Evolutionary conservation across 1,140 invertebrate genomes (phyloP).

Genomic region (Radopholus similis): DNA sequence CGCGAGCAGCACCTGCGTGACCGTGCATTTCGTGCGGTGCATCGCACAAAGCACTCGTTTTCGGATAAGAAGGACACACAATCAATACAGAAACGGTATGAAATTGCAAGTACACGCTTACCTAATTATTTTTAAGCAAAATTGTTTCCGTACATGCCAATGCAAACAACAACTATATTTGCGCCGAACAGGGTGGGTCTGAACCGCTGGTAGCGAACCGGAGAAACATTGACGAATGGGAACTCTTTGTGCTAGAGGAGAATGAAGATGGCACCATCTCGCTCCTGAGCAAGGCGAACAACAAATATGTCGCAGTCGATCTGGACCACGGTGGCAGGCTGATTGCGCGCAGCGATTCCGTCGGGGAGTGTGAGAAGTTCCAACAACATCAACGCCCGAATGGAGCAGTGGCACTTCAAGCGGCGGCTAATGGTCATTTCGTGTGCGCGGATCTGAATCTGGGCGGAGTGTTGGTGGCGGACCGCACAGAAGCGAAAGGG

Average conservation of each 20-base stretch:
- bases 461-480: no score
- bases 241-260: not conserved
- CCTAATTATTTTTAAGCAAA: no score
- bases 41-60: not conserved
- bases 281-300: not conserved
- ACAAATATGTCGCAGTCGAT: not conserved
- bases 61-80: no score
- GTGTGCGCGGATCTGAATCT: not conserved
- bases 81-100: no score
- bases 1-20: constrained; percentile 5
- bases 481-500: no score
- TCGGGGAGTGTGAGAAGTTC: not conserved
- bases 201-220: no score
- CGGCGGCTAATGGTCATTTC: not conserved
- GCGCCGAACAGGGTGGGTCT: not conserved
- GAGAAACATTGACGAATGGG: not conserved
- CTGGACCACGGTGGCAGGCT: not conserved
- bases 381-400: not conserved
- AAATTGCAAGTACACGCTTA: no score
- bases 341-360: not conserved
- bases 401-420: not conserved
- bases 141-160: no score
- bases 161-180: not conserved
- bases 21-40: not conserved
- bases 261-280: not conserved